Conservation (phyloP, 2,888 invertebrate genomes). For the Drosophila falleni region DNA sequence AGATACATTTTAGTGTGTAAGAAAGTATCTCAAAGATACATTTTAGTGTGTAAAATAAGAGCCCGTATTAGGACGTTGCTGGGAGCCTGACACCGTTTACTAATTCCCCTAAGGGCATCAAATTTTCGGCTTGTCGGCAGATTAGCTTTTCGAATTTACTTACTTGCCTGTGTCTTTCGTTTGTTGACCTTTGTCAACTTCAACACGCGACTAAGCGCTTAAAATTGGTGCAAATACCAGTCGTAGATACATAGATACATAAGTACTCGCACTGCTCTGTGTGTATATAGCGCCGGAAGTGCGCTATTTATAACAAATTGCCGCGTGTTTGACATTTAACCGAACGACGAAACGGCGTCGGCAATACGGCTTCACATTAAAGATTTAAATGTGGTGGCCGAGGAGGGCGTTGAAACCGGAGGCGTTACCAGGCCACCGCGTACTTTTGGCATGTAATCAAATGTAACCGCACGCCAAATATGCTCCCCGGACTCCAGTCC, state of each 20-base stretch:
- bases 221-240: conserved; percentile 75
- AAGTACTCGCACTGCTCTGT: conserved; percentile 26
- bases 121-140: conserved; percentile 56
- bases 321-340: conserved; percentile 74
- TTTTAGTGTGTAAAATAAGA: background rate
- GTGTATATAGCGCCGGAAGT: conserved; percentile 71
- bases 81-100: conserved; percentile 3
- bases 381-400: conserved; percentile 39
- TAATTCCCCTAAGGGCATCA: conserved; percentile 58
- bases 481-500: conserved; percentile 43
- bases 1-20: background rate
- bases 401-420: conserved; percentile 34
- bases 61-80: conserved; percentile 9
- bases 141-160: conserved; percentile 54
- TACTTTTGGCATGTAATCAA: conserved; percentile 74
- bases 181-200: conserved; percentile 80
- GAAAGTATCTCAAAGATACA: conserved; percentile 1
- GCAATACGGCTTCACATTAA: conserved; percentile 47
- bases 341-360: conserved; percentile 45
- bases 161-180: conserved; percentile 43
- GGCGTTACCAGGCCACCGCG: conserved; percentile 36
- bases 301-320: conserved; percentile 81
- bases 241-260: conserved; percentile 31
- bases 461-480: conserved; percentile 79
- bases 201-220: conserved; percentile 77